phyloP scores from a whole-genome alignment of 2,797 vertebrate species.

The Ambastaia sidthimunki region DNA sequence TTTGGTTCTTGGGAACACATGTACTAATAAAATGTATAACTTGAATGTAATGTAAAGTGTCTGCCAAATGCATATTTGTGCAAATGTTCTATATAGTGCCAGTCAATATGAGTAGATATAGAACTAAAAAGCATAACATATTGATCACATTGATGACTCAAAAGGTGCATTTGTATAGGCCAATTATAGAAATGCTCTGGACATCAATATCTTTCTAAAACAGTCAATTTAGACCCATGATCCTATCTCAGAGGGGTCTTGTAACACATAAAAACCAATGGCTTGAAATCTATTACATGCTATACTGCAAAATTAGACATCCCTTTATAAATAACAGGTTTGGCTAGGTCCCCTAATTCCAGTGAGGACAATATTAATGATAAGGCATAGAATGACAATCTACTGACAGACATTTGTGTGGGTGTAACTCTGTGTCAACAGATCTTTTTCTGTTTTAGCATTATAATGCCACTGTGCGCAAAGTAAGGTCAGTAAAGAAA shows the following conservation, averaged over 20 bases:
- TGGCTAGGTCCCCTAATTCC: too few relatives aligned
- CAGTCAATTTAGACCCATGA: constrained; percentile 22
- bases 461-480: neutral
- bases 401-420: too few relatives aligned
- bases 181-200: constrained; percentile 10
- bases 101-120: constrained; percentile 35
- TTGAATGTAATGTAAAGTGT: too few relatives aligned
- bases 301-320: neutral
- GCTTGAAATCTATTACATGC: neutral
- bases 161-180: neutral
- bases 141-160: constrained; percentile 26
- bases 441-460: too few relatives aligned
- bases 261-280: constrained; percentile 15
- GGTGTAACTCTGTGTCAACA: too few relatives aligned
- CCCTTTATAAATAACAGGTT: too few relatives aligned
- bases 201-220: neutral
- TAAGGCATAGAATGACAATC: too few relatives aligned
- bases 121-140: constrained; percentile 8
- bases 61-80: too few relatives aligned
- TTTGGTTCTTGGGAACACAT: too few relatives aligned
- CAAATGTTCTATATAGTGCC: constrained; percentile 28
- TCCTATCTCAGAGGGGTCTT: neutral
- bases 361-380: too few relatives aligned
- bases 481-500: neutral
- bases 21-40: too few relatives aligned